Evolutionary conservation across 2,113 vertebrate species (phyloP).

Genomic region (Danionella cerebrum): DNA sequence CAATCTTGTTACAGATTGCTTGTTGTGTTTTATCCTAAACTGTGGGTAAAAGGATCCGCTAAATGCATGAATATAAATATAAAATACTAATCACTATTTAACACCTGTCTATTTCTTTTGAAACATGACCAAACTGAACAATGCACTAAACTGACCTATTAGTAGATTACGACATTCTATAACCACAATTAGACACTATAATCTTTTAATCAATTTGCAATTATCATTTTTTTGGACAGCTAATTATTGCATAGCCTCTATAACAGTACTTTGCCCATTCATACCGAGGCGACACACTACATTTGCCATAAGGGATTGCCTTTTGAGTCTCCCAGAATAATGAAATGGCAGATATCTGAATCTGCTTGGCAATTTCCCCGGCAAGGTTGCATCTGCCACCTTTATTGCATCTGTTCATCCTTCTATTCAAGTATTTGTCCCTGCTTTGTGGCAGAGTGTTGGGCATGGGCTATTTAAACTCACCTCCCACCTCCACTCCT

Average conservation of each 20-base stretch:
- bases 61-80: too few relatives aligned
- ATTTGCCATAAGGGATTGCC: slow-evolving; percentile 51
- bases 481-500: slow-evolving; percentile 90
- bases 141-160: not conserved
- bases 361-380: slow-evolving; percentile 25
- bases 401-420: slow-evolving; percentile 72
- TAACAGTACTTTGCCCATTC: not conserved
- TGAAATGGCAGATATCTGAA: slow-evolving; percentile 25
- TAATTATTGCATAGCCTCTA: not conserved
- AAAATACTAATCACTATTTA: too few relatives aligned
- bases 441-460: slow-evolving; percentile 67
- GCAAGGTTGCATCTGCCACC: slow-evolving; percentile 71
- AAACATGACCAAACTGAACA: too few relatives aligned
- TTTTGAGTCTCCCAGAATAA: slow-evolving; percentile 16
- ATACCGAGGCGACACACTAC: not conserved
- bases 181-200: not conserved
- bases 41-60: too few relatives aligned
- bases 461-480: slow-evolving; percentile 94
- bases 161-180: not conserved
- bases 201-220: not conserved
- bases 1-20: too few relatives aligned
- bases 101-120: too few relatives aligned
- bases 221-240: not conserved
- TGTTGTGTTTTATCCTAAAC: too few relatives aligned
- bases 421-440: slow-evolving; percentile 66